Evolutionary conservation across 1,140 invertebrate species (phyloP).

Genomic region (Drosophila bipectinata): DNA sequence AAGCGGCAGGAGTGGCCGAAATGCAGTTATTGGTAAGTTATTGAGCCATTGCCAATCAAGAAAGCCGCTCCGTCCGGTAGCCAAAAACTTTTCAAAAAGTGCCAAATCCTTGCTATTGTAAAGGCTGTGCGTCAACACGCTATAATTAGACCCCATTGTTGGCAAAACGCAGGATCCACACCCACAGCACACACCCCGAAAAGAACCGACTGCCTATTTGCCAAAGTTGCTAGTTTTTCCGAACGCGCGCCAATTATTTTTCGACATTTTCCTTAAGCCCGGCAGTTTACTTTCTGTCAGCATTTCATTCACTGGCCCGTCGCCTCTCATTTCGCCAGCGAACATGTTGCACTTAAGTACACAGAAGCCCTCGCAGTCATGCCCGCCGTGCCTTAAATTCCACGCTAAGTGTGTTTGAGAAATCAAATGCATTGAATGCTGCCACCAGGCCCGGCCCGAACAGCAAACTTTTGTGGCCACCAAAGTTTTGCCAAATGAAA

Average conservation of each 20-base stretch:
- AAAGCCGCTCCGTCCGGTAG: slow-evolving; percentile 6
- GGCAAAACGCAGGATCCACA: slow-evolving; percentile 20
- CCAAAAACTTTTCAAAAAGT: slow-evolving; percentile 43
- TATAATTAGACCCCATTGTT: slow-evolving; percentile 75
- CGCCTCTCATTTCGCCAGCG: slow-evolving; percentile 57
- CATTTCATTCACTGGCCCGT: slow-evolving; percentile 65
- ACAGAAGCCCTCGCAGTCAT: slow-evolving; percentile 17
- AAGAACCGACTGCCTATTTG: slow-evolving; percentile 31
- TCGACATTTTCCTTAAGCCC: slow-evolving; percentile 66
- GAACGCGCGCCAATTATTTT: slow-evolving; percentile 65
- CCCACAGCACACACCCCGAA: slow-evolving; percentile 1
- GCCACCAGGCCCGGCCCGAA: slow-evolving; percentile 42
- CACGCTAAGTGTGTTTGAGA: slow-evolving; percentile 47
- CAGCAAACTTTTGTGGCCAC: slow-evolving; percentile 79
- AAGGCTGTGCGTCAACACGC: slow-evolving; percentile 44
- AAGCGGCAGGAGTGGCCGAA: neutral
- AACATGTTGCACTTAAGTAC: slow-evolving; percentile 73
- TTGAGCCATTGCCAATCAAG: slow-evolving; percentile 46
- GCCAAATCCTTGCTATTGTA: slow-evolving; percentile 60
- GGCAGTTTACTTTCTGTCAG: slow-evolving; percentile 78
- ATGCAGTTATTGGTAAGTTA: slow-evolving; percentile 18
- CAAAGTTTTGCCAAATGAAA: slow-evolving; percentile 79
- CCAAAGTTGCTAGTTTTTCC: slow-evolving; percentile 35
- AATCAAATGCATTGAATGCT: slow-evolving; percentile 80
- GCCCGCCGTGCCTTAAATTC: slow-evolving; percentile 8